Base-by-base conservation (phyloP, 1,140 invertebrate species). In the Acromyrmex charruanus region DNA sequence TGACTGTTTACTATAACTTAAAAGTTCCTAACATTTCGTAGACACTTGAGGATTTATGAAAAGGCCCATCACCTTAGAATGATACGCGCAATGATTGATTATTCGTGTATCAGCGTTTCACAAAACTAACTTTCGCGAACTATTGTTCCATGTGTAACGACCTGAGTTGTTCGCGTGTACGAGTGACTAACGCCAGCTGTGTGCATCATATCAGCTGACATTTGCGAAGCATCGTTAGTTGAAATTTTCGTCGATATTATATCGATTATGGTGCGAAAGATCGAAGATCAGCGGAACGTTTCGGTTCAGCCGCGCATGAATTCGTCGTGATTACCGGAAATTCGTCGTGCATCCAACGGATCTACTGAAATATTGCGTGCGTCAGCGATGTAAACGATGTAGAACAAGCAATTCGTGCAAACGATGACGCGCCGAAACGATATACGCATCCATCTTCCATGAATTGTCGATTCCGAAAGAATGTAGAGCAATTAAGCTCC, bases 281-380 rank as follows among this genome's bases (percentile, higher is more conserved):
- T 58, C 16, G 79, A 59, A 81, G 69, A 71, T 31, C 53, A n/a
- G 35, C 68, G 7, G 31, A 35, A 35, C 31, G 31, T 35, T 35
- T 35, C 31, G 31, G 5, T 49, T 2, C 18, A 25, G 14, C 39
- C 69, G 69, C 35, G 5, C 35, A 51, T 14, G 25, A 74, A 84
- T 61, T 74, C 53, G 9, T n/a, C 68, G 69, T 84, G 80, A 84
- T 84, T 84, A 84, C 80, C 80, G 80, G 69, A 84, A 84, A 74
- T 74, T 84, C 53, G 18, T 69, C 55, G 55, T 21, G 35, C 55
- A 74, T 74, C 66, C 68, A 55, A 61, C 80, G 55, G 39, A 84
- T 84, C 59, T 74, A n/a, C 55, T 74, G 80, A 84, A 84, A 84
- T 74, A 82, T 84, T 84, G 55, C 39, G 69, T 84, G 55, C 69